Conservation (phyloP, 2,113 vertebrate species). For the Proterorhinus semilunaris region DNA sequence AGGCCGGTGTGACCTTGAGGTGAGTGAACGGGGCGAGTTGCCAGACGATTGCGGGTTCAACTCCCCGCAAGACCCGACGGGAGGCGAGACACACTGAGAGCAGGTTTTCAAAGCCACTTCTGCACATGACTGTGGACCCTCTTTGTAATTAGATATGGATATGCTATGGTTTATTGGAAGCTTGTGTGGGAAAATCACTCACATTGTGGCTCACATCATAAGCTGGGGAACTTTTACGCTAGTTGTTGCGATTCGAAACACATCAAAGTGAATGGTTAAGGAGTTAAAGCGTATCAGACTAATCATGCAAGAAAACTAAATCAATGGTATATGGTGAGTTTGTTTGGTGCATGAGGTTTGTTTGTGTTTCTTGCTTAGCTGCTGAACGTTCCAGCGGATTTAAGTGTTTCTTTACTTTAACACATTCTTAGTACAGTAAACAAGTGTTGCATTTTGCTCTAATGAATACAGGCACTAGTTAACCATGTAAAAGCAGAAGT, state of each 20-base stretch:
- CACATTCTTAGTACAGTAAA: not conserved
- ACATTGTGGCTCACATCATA: no score
- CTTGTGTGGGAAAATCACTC: not conserved
- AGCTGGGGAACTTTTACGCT: no score
- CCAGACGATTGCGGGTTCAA: conserved; percentile 23
- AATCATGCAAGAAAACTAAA: no score
- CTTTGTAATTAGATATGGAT: not conserved
- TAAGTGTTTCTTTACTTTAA: conserved; percentile 3
- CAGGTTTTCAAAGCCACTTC: no score
- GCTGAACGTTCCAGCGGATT: not conserved
- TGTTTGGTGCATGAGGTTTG: no score
- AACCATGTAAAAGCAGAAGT: not conserved
- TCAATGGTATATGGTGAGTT: no score
- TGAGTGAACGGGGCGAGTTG: not conserved
- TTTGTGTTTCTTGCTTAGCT: not conserved
- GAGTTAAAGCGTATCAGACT: no score
- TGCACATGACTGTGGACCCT: conserved; percentile 1
- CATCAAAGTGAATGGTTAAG: no score
- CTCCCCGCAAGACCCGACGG: not conserved
- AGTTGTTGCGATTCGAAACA: no score
- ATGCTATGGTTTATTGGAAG: not conserved
- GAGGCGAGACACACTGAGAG: conserved; percentile 2
- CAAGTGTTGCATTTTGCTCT: not conserved
- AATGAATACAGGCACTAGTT: not conserved
- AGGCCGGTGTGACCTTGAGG: conserved; percentile 16